These are phyloP conservation scores for Pantherophis guttatus DNA, from an alignment of 2,113 vertebrate genomes.

Conservation along the genomic window DNA sequence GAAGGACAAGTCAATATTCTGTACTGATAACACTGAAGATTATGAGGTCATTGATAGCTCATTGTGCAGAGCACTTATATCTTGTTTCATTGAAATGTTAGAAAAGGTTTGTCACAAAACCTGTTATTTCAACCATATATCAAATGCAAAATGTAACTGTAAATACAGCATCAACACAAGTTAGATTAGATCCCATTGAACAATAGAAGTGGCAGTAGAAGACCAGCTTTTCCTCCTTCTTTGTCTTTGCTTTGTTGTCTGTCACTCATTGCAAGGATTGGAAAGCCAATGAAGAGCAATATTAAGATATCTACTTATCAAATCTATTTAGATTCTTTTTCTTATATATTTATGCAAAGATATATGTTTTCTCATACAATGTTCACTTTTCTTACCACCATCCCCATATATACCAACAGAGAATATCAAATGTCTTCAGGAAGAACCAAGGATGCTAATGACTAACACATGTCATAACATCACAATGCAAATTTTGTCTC, in stretches of 20 bases:
- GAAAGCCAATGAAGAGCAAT: background rate
- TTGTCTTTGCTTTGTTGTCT: background rate
- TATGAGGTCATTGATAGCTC: background rate
- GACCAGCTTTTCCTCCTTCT: background rate
- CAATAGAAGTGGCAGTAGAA: background rate
- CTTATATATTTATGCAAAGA: background rate
- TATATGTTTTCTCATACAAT: background rate
- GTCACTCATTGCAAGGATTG: background rate
- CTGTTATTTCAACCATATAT: background rate
- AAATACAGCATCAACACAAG: background rate
- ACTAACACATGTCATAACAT: background rate
- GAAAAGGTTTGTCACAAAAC: background rate
- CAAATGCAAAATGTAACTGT: background rate
- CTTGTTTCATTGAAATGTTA: background rate
- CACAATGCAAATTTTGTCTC: background rate
- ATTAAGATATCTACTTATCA: background rate
- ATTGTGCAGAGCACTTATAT: background rate
- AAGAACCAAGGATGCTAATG: background rate
- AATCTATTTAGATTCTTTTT: background rate
- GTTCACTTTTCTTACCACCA: background rate
- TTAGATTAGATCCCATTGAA: background rate
- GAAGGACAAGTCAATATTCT: background rate
- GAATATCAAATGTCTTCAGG: background rate
- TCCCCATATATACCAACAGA: background rate
- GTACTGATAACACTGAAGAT: background rate